Evolutionary conservation across 2,113 vertebrate genomes (phyloP).

Genomic region (Neogale vison): DNA sequence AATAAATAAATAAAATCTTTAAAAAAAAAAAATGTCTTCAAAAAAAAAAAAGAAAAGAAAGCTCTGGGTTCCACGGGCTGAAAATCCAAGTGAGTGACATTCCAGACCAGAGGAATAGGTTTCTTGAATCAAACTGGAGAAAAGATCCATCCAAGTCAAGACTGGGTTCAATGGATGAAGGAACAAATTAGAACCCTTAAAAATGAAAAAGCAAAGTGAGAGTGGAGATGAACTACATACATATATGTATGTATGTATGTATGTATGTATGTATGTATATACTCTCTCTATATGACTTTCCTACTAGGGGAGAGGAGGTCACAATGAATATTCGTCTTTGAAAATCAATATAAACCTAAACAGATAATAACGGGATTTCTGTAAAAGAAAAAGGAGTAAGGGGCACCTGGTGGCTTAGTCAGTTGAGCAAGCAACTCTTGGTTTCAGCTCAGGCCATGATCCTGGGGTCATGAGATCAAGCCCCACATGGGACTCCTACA

Average conservation of each 20-base stretch:
- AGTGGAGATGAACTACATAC: not conserved
- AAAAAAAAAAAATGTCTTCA: too few relatives aligned
- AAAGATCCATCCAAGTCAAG: not conserved
- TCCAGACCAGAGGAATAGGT: not conserved
- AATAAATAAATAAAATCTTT: too few relatives aligned
- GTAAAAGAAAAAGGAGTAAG: not conserved
- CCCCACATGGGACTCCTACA: not conserved
- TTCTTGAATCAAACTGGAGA: not conserved
- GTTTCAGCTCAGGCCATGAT: not conserved
- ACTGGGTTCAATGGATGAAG: not conserved
- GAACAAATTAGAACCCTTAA: not conserved
- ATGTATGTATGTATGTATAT: not conserved
- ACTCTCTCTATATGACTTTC: not conserved
- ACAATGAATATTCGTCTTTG: not conserved
- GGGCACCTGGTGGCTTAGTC: not conserved
- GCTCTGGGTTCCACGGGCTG: not conserved
- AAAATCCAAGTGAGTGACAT: not conserved
- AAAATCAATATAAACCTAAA: not conserved
- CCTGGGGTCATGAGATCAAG: not conserved
- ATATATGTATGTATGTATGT: too few relatives aligned
- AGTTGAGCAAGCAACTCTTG: not conserved
- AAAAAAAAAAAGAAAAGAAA: not conserved
- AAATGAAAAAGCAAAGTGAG: not conserved
- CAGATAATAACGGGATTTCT: not conserved
- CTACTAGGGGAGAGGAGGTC: not conserved